Percentiles rank a stretch among this genome's conserved stretches.
These are phyloP conservation scores for Aphelocoma californica DNA, from an alignment of 2,797 vertebrate species.

Conservation along the genomic window DNA sequence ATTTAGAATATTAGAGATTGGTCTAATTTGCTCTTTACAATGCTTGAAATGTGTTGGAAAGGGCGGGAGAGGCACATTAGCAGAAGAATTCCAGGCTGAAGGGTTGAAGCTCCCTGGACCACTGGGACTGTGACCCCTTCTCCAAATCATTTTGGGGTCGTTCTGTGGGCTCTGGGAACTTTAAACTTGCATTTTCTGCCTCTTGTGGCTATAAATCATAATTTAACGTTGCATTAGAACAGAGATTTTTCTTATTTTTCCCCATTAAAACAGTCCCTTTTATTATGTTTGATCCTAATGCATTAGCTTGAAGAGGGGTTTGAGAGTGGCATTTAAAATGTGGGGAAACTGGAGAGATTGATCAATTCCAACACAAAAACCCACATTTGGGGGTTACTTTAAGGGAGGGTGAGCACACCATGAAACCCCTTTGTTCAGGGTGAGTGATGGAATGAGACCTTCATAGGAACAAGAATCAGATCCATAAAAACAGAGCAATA, in stretches of 20 bases:
- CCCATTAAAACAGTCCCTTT: neutral
- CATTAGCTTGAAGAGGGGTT: neutral
- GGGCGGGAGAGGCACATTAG: neutral
- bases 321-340: neutral
- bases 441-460: neutral
- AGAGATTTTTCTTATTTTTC: neutral
- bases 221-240: neutral
- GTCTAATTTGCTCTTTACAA: neutral
- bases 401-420: neutral
- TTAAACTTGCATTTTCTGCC: neutral
- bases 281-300: neutral
- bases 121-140: neutral
- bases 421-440: neutral
- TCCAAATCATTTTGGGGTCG: neutral
- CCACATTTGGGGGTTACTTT: neutral
- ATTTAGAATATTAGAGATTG: neutral
- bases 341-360: neutral
- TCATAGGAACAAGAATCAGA: neutral
- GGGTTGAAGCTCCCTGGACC: neutral
- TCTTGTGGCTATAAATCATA: neutral
- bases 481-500: neutral
- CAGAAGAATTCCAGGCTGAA: neutral
- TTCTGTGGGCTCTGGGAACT: neutral
- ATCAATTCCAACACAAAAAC: neutral
- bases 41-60: neutral